These are phyloP conservation scores for Acropora yongei DNA, from an alignment of 64 coral and sea anemone genomes.

Conservation along the genomic window DNA sequence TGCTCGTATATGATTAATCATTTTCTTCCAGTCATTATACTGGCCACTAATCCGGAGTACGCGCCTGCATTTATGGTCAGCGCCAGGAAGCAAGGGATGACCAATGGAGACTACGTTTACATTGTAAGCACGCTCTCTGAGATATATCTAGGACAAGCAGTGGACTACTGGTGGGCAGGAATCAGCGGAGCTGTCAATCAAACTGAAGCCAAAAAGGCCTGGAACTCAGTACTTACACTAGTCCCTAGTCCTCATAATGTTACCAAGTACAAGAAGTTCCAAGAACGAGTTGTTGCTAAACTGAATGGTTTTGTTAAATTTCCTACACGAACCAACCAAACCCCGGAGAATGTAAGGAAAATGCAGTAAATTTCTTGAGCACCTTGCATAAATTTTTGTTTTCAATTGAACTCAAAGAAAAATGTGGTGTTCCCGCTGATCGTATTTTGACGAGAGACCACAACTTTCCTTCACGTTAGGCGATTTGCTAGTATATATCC, in stretches of 20 bases:
- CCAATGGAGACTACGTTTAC: constrained; percentile 83
- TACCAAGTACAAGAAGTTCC: constrained; percentile 42
- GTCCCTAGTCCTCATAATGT: constrained; percentile 52
- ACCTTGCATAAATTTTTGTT: no score
- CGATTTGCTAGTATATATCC: no score
- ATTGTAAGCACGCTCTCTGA: constrained; percentile 74
- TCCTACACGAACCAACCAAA: neutral
- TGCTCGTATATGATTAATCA: neutral
- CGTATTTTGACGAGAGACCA: no score
- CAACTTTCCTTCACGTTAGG: no score
- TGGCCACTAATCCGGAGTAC: constrained; percentile 46
- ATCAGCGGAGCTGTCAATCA: constrained; percentile 3
- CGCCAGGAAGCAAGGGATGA: constrained; percentile 60
- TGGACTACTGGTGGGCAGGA: constrained; percentile 65
- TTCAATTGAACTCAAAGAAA: no score
- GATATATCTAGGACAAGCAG: neutral
- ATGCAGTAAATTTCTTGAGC: no score
- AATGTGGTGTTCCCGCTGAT: no score
- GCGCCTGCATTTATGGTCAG: constrained; percentile 54
- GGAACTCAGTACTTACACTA: constrained; percentile 76
- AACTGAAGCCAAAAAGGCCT: constrained; percentile 37
- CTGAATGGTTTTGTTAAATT: neutral
- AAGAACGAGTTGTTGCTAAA: constrained; percentile 7
- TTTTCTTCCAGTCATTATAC: constrained; percentile 60
- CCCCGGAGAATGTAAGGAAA: neutral